Conservation (phyloP, 2,888 invertebrate species). For the Azorinus chamasolen region DNA sequence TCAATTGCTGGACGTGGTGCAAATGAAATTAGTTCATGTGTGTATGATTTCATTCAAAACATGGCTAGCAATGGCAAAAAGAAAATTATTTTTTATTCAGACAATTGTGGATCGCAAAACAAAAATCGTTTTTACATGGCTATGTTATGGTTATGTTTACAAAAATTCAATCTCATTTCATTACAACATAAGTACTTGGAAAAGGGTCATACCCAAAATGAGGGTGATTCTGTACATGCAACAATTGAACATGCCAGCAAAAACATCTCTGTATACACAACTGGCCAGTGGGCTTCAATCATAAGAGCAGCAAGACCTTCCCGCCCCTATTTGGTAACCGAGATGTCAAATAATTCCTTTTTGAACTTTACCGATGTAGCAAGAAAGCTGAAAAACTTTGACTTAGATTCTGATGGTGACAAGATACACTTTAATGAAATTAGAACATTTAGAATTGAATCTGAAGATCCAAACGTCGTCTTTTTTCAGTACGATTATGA, state of each 20-base stretch:
- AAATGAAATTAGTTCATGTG: constrained; percentile 24
- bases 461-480: constrained; percentile 3
- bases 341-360: neutral
- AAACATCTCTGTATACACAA: constrained; percentile 11
- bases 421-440: constrained; percentile 13
- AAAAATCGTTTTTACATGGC: constrained; percentile 10
- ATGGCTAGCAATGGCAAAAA: neutral
- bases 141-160: constrained; percentile 18
- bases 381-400: constrained; percentile 7
- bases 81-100: constrained; percentile 21
- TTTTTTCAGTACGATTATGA: neutral
- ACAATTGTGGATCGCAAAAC: constrained; percentile 17
- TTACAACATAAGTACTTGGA: constrained; percentile 19
- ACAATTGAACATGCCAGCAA: constrained; percentile 19
- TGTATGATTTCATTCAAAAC: constrained; percentile 13
- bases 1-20: constrained; percentile 15
- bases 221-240: constrained; percentile 17
- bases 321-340: constrained; percentile 20
- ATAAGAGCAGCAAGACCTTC: constrained; percentile 1
- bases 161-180: constrained; percentile 6
- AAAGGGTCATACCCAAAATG: constrained; percentile 27
- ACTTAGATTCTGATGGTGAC: constrained; percentile 10
- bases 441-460: constrained; percentile 7
- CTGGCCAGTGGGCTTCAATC: too few species aligned
- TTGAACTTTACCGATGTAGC: constrained; percentile 13